These are phyloP conservation scores for Mesochorus sp. DNA, from an alignment of 2,888 invertebrate species.

Conservation along the genomic window DNA sequence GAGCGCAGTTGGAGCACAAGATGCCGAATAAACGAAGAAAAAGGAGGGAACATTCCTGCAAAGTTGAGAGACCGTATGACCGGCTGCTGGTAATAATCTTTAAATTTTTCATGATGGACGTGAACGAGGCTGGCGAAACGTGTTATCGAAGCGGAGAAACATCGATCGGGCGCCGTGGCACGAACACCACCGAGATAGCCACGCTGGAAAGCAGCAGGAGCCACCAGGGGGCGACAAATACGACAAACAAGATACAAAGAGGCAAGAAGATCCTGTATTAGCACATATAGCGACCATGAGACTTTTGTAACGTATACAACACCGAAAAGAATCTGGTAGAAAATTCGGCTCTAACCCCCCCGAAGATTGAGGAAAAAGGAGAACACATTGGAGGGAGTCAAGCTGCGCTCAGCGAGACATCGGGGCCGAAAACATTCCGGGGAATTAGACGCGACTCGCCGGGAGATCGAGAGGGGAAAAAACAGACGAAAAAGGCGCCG, in stretches of 20 bases:
- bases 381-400: slow-evolving; percentile 70
- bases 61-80: slow-evolving; percentile 49
- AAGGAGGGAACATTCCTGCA: slow-evolving; percentile 35
- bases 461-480: slow-evolving; percentile 68
- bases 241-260: slow-evolving; percentile 42
- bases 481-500: slow-evolving; percentile 13
- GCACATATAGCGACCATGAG: slow-evolving; percentile 8
- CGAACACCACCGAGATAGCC: slow-evolving; percentile 30
- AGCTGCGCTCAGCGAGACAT: slow-evolving; percentile 79
- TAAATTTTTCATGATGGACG: slow-evolving; percentile 48
- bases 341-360: slow-evolving; percentile 66
- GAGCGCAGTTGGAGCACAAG: slow-evolving; percentile 1
- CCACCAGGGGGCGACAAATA: slow-evolving; percentile 32
- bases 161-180: slow-evolving; percentile 39
- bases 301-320: not conserved
- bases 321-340: slow-evolving; percentile 59
- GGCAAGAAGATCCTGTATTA: slow-evolving; percentile 26
- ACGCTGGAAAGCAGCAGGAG: slow-evolving; percentile 31
- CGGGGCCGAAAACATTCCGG: slow-evolving; percentile 79
- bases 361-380: slow-evolving; percentile 39
- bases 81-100: slow-evolving; percentile 23
- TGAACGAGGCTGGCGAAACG: slow-evolving; percentile 37
- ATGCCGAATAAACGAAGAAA: slow-evolving; percentile 12
- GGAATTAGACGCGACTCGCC: slow-evolving; percentile 78
- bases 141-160: slow-evolving; percentile 54